Evolutionary conservation across 1,140 invertebrate species (phyloP).

Genomic region (Neodiprion lecontei): DNA sequence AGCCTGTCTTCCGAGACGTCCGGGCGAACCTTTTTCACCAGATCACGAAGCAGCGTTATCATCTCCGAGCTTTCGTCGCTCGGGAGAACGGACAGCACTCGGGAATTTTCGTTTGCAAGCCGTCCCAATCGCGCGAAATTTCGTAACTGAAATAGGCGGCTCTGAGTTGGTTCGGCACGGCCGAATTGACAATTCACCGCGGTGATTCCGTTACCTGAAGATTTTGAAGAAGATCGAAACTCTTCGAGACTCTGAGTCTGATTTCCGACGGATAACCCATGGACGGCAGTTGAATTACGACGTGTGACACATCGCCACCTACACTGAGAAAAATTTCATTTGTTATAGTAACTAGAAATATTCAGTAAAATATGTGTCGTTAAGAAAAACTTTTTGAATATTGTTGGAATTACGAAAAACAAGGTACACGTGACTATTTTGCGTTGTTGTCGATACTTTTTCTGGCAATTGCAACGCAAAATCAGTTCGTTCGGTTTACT

Average conservation of each 20-base stretch:
- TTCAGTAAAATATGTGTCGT: too few species aligned
- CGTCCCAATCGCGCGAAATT: conserved; percentile 32
- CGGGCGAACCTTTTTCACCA: conserved; percentile 26
- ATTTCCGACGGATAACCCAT: conserved; percentile 25
- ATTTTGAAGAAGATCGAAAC: conserved; percentile 29
- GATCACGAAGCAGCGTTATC: conserved; percentile 18
- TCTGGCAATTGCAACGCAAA: too few species aligned
- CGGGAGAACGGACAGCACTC: conserved; percentile 31
- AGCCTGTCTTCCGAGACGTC: conserved; percentile 25
- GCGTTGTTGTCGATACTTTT: too few species aligned
- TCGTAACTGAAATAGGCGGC: neutral
- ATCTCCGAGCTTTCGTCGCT: conserved; percentile 20
- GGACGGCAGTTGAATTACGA: conserved; percentile 32
- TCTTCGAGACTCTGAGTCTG: neutral
- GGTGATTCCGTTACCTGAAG: conserved; percentile 25
- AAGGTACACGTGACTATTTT: too few species aligned
- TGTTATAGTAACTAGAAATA: too few species aligned
- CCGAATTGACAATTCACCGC: too few species aligned
- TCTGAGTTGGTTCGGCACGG: too few species aligned
- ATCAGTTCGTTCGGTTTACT: too few species aligned
- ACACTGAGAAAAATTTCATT: neutral
- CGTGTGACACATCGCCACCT: conserved; percentile 24
- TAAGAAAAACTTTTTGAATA: too few species aligned
- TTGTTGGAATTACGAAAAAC: too few species aligned
- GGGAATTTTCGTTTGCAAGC: conserved; percentile 28